Conservation (phyloP, 2,888 invertebrate genomes). For the Choreutis nemorana region DNA sequence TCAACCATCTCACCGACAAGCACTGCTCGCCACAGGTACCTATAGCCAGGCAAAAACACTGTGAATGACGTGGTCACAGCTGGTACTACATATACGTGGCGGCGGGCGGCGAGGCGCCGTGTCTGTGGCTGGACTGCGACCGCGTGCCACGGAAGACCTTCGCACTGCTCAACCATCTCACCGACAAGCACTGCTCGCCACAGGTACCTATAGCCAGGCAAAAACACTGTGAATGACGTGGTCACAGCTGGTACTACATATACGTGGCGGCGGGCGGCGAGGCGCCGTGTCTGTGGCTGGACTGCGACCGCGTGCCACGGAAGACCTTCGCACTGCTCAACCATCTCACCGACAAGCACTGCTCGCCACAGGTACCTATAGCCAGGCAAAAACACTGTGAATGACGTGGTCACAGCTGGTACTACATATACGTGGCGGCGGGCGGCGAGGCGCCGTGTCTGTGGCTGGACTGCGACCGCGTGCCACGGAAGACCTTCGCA, state of each 20-base stretch:
- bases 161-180: slow-evolving; percentile 95
- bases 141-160: slow-evolving; percentile 88
- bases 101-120: slow-evolving; percentile 78
- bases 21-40: slow-evolving; percentile 90
- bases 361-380: slow-evolving; percentile 85
- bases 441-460: slow-evolving; percentile 83
- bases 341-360: slow-evolving; percentile 95
- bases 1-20: slow-evolving; percentile 96
- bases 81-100: no score
- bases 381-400: no score
- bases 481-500: slow-evolving; percentile 91
- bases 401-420: no score
- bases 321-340: slow-evolving; percentile 96
- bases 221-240: no score
- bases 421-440: no score
- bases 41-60: no score
- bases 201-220: no score
- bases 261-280: slow-evolving; percentile 75
- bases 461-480: slow-evolving; percentile 90
- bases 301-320: slow-evolving; percentile 88
- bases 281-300: slow-evolving; percentile 88
- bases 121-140: slow-evolving; percentile 92
- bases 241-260: no score
- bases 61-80: no score
- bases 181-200: slow-evolving; percentile 92